Evolutionary conservation across 2,888 invertebrate species (phyloP), one percentile per base, ranked within the genome.

Genomic region (Trypoxylon attenuatum): DNA sequence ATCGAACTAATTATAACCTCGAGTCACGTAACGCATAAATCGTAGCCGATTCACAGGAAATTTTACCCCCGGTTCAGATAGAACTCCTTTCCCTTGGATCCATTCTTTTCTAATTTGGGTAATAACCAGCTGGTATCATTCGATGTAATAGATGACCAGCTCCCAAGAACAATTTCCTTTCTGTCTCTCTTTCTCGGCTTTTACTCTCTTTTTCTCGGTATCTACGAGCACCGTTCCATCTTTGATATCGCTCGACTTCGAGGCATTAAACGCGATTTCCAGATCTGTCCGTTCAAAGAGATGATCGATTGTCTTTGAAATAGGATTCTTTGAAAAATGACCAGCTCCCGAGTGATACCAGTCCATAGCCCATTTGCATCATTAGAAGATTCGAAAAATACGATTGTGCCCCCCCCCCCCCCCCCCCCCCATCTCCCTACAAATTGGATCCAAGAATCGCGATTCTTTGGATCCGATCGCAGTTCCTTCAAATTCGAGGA

Each of bases 301-400:
- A 55, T 64, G 64, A 64, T 64, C 64, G 64, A 64, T 64, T 50
- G 22, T 50, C 25, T 16, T 8, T 2, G 21, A n/a, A 61, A 54
- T 45, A 6, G 39, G 19, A 54, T 25, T 50, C 13, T 49, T 45
- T 23, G 33, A 50, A 50, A 54, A 38, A 55, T 45, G n/a, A n/a
- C n/a, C n/a, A n/a, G n/a, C 39, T 55, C 23, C 19, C 38, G 27
- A 4, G 29, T n/a, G 38, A 53, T 53, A 61, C 60, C 39, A 41
- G 47, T 52, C 41, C 42, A 41, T 19, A 38, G 47, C 50, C 64
- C 38, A 64, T 62, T 49, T 50, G n/a, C n/a, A n/a, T n/a, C n/a
- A n/a, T n/a, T n/a, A n/a, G n/a, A n/a, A n/a, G n/a, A n/a, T n/a
- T n/a, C n/a, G n/a, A n/a, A n/a, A n/a, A n/a, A n/a, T n/a, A n/a